Evolutionary conservation across 2,113 vertebrate species (phyloP), one percentile per base, ranked within the genome.

Genomic region (Percopsis transmontana): DNA sequence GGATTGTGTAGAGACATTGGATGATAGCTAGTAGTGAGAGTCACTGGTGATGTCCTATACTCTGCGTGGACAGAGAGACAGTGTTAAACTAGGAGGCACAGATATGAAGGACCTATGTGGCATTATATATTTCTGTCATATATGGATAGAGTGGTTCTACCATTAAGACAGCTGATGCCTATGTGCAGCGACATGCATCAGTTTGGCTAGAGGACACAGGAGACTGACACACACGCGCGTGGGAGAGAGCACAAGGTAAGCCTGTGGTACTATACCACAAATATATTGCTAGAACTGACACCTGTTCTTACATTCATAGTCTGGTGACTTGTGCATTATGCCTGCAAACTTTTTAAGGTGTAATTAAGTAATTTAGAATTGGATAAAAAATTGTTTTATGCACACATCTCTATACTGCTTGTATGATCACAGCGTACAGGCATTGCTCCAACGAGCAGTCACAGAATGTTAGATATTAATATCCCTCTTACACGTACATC

Each of bases 381-480:
- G 27, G 47, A 62, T 27, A 67, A 10, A 12, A 62, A 15, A 54
- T 60, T 6, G 20, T 7, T 18, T 44, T 15, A 3, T 56, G 54
- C 33, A 38, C 23, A 5, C 2, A n/a, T n/a, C 2, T 24, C 10
- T 24, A 24, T 33, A 7, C 14, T 53, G 50, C 23, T 56, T 19
- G 55, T 19, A 19, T 66, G 59, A 75, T 85, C 67, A 61, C 79
- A 85, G 84, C 79, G 21, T 80, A 64, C 61, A 53, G 58, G 27
- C 63, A 81, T 63, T 71, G 61, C 44, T 20, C 58, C 45, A 59
- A 27, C 77, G 57, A 64, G 62, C 56, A 76, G 55, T 8, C 64
- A 68, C 60, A 70, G 51, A 61, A 58, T 71, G 74, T 73, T 55
- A 72, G 77, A 76, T 87, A 89, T 87, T 85, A 86, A 87, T 84